Conservation (phyloP, 2,797 vertebrate species). For the Morus bassanus region DNA sequence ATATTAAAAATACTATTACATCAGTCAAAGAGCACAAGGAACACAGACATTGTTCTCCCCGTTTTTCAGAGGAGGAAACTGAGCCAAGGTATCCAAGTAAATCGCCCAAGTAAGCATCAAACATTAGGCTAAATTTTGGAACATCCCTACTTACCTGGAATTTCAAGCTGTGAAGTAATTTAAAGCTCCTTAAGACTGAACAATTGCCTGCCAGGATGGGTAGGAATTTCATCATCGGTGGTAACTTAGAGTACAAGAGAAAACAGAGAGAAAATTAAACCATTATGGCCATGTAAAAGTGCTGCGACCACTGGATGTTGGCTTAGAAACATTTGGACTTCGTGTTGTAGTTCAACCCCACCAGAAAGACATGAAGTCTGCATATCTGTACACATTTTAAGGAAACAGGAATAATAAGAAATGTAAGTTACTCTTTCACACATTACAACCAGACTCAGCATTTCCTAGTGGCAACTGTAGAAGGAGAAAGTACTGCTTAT, state of each 20-base stretch:
- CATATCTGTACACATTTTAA: neutral
- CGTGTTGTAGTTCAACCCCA: neutral
- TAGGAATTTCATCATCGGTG: neutral
- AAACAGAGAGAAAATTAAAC: neutral
- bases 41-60: neutral
- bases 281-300: neutral
- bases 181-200: neutral
- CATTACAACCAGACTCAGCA: neutral
- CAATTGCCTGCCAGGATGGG: neutral
- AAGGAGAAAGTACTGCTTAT: neutral
- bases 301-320: neutral
- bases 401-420: neutral
- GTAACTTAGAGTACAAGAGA: neutral
- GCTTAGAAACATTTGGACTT: neutral
- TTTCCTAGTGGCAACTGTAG: neutral
- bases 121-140: neutral
- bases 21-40: neutral
- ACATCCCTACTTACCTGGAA: neutral
- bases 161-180: constrained; percentile 19
- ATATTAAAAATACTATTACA: neutral
- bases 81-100: neutral
- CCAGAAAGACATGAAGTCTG: neutral
- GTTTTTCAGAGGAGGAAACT: neutral
- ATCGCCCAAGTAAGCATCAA: neutral
- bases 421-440: neutral